Base-by-base conservation (phyloP, 1,140 invertebrate species). In the Panagrolaimus sp. region DNA sequence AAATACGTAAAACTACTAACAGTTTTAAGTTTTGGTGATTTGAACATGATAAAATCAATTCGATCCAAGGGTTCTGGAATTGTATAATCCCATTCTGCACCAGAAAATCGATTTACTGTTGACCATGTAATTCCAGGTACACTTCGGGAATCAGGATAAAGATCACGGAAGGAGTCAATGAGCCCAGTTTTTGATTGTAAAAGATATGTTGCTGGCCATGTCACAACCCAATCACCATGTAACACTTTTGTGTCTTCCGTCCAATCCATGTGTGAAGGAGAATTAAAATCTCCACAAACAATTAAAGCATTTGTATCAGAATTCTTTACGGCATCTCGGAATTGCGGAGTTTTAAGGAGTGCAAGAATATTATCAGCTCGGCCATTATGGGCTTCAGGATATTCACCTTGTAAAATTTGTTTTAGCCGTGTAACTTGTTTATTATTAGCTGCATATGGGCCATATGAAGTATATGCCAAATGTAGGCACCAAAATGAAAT, bases 201-300 rank as follows among this genome's bases (percentile, higher is more conserved):
- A 20, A 70, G 11, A 38, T 72, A 73, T 8, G 70, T 72, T 1
- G 61, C 70, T 0, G 70, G 70, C 70, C 70, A 72, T 48, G 74
- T 47, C 27, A 70, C 78, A 9, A 76, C 47, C 69, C 69, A 77
- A 14, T 62, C 73, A 44, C 65, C 64, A 64, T 77, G 73, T 23
- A 63, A 20, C 16, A 68, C 20, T 8, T 70, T 72, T 11, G 70
- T 72, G 16, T 66, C 42, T 47, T 73, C 61, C 13, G 45, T 72
- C 70, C 70, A 72, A 43, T 72, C 70, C 3, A 63, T 46, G 46
- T 72, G 70, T 14, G 70, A 72, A 9, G 70, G 70, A 20, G 43
- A 62, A 31, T 72, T 72, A 43, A 72, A 72, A 44, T 72, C 70
- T 13, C 70, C 70, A n/a, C 57, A 53, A 38, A 68, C 57, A 45